Evolutionary conservation across 1,140 invertebrate species (phyloP), one percentile per base, ranked within the genome.

Genomic region (Polypedilum vanderplanki): DNA sequence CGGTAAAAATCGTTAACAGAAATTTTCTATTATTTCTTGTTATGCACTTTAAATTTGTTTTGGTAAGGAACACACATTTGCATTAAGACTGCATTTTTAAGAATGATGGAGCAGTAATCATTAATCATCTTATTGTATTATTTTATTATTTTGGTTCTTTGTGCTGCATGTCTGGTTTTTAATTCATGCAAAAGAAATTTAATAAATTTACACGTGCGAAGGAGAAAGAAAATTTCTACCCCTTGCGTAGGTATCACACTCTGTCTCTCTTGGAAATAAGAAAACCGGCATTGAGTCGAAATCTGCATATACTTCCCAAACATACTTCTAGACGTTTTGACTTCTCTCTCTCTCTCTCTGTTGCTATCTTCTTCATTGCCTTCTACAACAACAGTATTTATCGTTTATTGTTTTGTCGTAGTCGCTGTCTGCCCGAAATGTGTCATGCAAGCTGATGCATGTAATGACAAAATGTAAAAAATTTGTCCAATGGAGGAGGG

Each of bases 371-470:
- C 46, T 57, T 57, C 46, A 57, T 57, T 57, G 46, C 46, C 15
- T 57, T 57, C 15, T 12, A 12, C 46, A 57, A 15, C n/a, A 57
- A 5, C n/a, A 57, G n/a, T 12, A 57, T 57, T 57, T 57, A 57
- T 57, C 46, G 46, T 57, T 33, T 33, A 33, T 33, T 33, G 24
- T 33, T 33, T 33, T 33, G 24, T 33, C 24, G 24, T 33, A 33
- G 24, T 33, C 5, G 24, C 24, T n/a, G 46, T 57, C 46, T 57
- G 46, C 46, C 41, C 46, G n/a, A 57, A 57, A 57, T 57, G 46
- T 57, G 46, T 57, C 46, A 57, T 57, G 46, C 46, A 57, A 57
- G 46, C 46, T 57, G 46, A 57, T 57, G 46, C 46, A 57, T 57
- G 12, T 57, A 57, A 57, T 57, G 46, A 57, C 46, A 57, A 57